These are phyloP conservation scores for Bubalus kerabau DNA, from an alignment of 2,113 vertebrate genomes.

Conservation along the genomic window DNA sequence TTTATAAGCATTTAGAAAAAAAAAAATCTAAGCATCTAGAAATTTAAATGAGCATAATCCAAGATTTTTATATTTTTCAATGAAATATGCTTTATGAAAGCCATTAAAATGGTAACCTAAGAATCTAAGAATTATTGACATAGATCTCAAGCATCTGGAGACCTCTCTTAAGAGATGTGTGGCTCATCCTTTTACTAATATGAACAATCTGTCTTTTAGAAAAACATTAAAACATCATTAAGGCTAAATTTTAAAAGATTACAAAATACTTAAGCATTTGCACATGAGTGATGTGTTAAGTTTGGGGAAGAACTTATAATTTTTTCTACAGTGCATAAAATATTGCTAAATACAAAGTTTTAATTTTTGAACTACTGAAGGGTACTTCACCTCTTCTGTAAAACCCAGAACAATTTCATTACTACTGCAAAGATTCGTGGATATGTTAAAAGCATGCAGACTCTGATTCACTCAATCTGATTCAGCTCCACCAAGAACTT, in stretches of 20 bases:
- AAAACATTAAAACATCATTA: constrained; percentile 5
- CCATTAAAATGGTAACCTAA: constrained; percentile 2
- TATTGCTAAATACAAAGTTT: constrained; percentile 5
- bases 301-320: neutral
- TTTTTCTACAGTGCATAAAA: neutral
- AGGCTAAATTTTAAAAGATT: constrained; percentile 24
- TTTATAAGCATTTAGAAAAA: constrained; percentile 9
- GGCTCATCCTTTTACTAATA: neutral
- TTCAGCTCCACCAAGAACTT: constrained; percentile 16
- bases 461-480: constrained; percentile 5
- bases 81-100: constrained; percentile 22
- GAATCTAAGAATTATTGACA: neutral
- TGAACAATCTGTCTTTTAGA: neutral
- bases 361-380: constrained; percentile 19
- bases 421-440: neutral
- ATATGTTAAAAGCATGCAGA: neutral
- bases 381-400: constrained; percentile 20
- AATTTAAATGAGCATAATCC: neutral
- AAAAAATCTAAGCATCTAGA: neutral
- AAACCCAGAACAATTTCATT: constrained; percentile 9
- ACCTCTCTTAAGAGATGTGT: constrained; percentile 24
- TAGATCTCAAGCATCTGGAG: neutral
- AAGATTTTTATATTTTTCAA: constrained; percentile 27
- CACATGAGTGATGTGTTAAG: neutral
- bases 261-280: neutral